Evolutionary conservation across 92 coral and sea anemone species (phyloP).

Genomic region (Zoanthus solanderi): DNA sequence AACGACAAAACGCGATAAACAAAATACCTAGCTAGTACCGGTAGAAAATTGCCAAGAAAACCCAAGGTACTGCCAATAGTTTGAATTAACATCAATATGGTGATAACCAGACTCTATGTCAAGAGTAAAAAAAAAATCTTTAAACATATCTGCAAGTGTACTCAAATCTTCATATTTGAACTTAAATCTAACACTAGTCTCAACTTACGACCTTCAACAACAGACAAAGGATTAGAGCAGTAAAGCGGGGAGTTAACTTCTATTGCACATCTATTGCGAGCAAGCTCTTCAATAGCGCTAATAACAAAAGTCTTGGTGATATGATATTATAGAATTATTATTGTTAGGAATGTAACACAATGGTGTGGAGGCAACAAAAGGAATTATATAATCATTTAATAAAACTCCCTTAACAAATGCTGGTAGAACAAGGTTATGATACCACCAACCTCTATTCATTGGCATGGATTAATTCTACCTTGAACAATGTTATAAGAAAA

Average conservation of each 20-base stretch:
- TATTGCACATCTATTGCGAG: constrained; percentile 46
- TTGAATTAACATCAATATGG: background rate
- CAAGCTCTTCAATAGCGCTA: constrained; percentile 17
- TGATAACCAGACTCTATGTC: constrained; percentile 65
- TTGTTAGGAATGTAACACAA: background rate
- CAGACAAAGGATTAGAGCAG: constrained; percentile 69
- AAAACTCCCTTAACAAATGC: background rate
- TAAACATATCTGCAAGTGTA: constrained; percentile 62
- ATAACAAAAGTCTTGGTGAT: background rate
- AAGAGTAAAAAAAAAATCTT: constrained; percentile 54
- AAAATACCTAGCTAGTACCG: background rate
- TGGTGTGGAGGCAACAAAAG: background rate
- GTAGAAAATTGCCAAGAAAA: too few relatives aligned
- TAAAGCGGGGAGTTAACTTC: constrained; percentile 54
- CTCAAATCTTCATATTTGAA: constrained; percentile 64
- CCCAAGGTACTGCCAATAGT: background rate
- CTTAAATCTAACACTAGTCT: constrained; percentile 49
- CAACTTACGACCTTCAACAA: constrained; percentile 55
- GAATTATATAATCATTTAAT: background rate
- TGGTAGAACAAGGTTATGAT: background rate
- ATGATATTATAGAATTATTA: background rate
- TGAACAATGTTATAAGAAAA: too few relatives aligned
- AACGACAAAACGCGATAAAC: background rate
- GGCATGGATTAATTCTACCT: too few relatives aligned
- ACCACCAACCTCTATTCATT: too few relatives aligned